Percentiles rank a stretch among this genome's conserved stretches.
phyloP scores from a whole-genome alignment of 2,113 vertebrate species.

The Oncorhynchus tshawytscha region DNA sequence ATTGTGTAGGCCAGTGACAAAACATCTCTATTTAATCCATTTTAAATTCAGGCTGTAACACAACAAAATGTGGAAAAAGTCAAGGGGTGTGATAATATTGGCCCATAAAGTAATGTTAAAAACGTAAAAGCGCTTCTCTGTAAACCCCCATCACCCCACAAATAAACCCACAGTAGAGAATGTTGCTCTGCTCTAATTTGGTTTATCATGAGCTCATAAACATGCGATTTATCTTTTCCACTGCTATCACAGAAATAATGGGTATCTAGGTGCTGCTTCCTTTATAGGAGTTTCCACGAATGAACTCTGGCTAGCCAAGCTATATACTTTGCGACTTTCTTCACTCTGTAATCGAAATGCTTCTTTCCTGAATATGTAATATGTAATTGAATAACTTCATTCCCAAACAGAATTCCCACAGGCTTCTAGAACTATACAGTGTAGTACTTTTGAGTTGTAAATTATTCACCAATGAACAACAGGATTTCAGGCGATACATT shows the following conservation, averaged over 20 bases:
- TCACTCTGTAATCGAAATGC: not conserved
- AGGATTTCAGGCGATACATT: not conserved
- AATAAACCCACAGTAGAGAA: conserved; percentile 35
- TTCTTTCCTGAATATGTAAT: too few relatives aligned
- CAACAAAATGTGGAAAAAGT: too few relatives aligned
- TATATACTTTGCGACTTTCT: too few relatives aligned
- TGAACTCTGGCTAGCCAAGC: not conserved
- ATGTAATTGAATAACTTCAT: too few relatives aligned
- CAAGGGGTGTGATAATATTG: conserved; percentile 22
- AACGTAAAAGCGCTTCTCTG: conserved; percentile 32
- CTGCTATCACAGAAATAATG: not conserved
- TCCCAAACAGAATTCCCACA: too few relatives aligned
- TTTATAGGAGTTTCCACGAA: not conserved
- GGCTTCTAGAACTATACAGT: not conserved
- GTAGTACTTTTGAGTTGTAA: not conserved
- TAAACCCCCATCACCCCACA: conserved; percentile 39
- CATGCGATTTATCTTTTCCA: not conserved
- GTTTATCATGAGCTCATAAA: conserved; percentile 39
- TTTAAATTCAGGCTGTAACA: too few relatives aligned
- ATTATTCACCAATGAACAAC: not conserved
- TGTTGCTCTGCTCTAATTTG: conserved; percentile 25
- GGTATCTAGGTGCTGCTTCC: not conserved
- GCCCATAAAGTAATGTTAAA: conserved; percentile 45
- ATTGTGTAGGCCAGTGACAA: too few relatives aligned
- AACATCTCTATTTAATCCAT: too few relatives aligned